These are phyloP conservation scores for Synchiropus splendidus DNA, from an alignment of 2,113 vertebrate genomes.

Conservation along the genomic window DNA sequence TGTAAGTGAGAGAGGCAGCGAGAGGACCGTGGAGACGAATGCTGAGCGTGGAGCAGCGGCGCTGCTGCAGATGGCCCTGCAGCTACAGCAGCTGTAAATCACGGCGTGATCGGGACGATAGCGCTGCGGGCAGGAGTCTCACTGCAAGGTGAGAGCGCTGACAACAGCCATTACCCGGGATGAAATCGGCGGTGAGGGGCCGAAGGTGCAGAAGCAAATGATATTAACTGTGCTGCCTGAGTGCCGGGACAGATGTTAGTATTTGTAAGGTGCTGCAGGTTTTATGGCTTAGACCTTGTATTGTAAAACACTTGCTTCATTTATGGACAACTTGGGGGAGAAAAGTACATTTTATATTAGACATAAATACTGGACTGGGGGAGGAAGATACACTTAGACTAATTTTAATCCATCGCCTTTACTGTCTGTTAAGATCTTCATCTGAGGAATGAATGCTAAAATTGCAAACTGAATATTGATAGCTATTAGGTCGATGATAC, in stretches of 20 bases:
- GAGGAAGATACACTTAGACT: too few relatives aligned
- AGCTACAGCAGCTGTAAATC: slow-evolving; percentile 56
- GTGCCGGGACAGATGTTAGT: slow-evolving; percentile 22
- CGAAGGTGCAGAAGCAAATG: slow-evolving; percentile 7
- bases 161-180: slow-evolving; percentile 35
- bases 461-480: too few relatives aligned
- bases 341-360: too few relatives aligned
- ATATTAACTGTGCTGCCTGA: slow-evolving; percentile 14
- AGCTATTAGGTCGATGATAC: too few relatives aligned
- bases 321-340: too few relatives aligned
- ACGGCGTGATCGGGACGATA: slow-evolving; percentile 24
- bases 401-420: too few relatives aligned
- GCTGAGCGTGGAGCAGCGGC: slow-evolving; percentile 37
- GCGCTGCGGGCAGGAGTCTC: slow-evolving; percentile 36
- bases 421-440: too few relatives aligned
- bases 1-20: neutral
- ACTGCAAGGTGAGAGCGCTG: slow-evolving; percentile 44
- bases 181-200: slow-evolving; percentile 20
- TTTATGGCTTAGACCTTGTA: too few relatives aligned
- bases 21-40: slow-evolving; percentile 2
- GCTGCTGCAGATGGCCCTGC: slow-evolving; percentile 50
- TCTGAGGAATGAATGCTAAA: too few relatives aligned
- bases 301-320: neutral
- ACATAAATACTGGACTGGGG: too few relatives aligned
- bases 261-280: neutral